Evolutionary conservation across 2,113 vertebrate genomes (phyloP), one percentile per base, ranked within the genome.

Genomic region (Cichladusa arquata): DNA sequence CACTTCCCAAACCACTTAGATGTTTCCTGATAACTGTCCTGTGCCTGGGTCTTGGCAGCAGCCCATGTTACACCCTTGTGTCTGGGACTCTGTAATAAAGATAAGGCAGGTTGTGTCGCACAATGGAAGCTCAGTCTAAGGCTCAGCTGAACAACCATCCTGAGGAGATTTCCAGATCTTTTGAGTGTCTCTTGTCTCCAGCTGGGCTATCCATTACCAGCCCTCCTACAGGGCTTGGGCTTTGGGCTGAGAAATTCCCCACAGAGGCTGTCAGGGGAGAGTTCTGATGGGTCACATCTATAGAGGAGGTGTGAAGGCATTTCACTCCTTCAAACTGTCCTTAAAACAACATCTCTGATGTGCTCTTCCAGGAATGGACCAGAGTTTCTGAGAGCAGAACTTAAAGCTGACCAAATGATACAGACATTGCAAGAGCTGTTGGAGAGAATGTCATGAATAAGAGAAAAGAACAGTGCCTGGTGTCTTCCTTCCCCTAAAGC

Each of bases 51-150:
- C 80, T 81, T 95, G 92, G 94, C 90, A 88, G 48, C 83, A 95
- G 85, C 95, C 90, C 76, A 40, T 2, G 82, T 78, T 83, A 88
- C 90, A 90, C 93, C 86, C 88, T 61, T 2, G 3, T 84, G 92
- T 90, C 94, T 96, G 80, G 85, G 48, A 78, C 82, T 77, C 64
- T 64, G 74, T 34, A 85, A 95, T 94, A 92, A 96, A 96, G 93
- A 97, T 95, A 96, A 95, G 93, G 90, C 79, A 66, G 92, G 73
- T 74, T 89, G 44, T 65, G 25, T 64, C 8, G 0, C 67, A 88
- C 85, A 93, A 74, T 81, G 82, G 88, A n/a, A 64, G 51, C 56
- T 93, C 92, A 90, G 76, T 83, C 71, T 76, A 54, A 86, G 80
- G 48, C 67, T 88, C 47, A 54, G 64, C 76, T 40, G 45, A 91